Evolutionary conservation across 2,888 invertebrate genomes (phyloP).

Genomic region (Eupithecia exiguata): DNA sequence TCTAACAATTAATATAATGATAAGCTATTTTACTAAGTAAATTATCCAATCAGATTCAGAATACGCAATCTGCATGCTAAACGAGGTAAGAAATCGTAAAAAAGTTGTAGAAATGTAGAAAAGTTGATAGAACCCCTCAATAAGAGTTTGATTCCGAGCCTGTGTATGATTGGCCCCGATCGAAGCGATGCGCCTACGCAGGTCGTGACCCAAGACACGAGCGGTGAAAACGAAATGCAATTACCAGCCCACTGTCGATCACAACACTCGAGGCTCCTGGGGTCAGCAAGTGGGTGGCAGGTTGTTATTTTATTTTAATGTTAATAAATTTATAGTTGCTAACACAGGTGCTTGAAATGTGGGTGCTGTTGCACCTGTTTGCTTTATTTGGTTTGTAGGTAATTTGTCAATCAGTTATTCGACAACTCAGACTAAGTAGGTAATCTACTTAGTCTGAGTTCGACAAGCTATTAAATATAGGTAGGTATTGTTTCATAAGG

Average conservation of each 20-base stretch:
- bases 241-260: slow-evolving; percentile 45
- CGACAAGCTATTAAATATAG: neutral
- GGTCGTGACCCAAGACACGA: slow-evolving; percentile 63
- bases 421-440: too few species aligned
- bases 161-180: slow-evolving; percentile 51
- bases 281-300: slow-evolving; percentile 34
- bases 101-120: too few species aligned
- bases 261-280: slow-evolving; percentile 41
- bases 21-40: neutral
- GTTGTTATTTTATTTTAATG: slow-evolving; percentile 28
- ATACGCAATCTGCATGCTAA: neutral
- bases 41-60: neutral
- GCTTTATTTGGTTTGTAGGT: slow-evolving; percentile 2
- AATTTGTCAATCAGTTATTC: neutral
- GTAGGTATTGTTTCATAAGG: neutral
- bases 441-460: too few species aligned
- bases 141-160: slow-evolving; percentile 15
- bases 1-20: too few species aligned
- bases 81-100: too few species aligned
- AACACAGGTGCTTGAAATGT: slow-evolving; percentile 9
- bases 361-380: slow-evolving; percentile 9
- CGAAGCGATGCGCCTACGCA: slow-evolving; percentile 66
- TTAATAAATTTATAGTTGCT: slow-evolving; percentile 28
- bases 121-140: neutral
- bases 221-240: slow-evolving; percentile 49